Evolutionary conservation across 1,140 invertebrate genomes (phyloP).

Genomic region (Drosophila sp.): DNA sequence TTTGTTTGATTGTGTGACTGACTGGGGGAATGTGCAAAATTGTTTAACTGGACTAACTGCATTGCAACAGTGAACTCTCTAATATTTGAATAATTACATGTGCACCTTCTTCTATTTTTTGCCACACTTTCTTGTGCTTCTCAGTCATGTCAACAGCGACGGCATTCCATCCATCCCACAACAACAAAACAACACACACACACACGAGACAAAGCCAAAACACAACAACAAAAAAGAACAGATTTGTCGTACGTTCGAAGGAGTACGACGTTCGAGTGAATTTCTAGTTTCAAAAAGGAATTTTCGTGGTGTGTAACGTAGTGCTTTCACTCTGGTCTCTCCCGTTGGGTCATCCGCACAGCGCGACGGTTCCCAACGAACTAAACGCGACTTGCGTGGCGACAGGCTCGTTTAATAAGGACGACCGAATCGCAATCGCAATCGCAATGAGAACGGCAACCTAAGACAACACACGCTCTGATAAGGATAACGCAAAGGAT

Average conservation of each 20-base stretch:
- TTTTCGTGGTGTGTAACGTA: neutral
- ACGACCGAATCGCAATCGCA: slow-evolving; percentile 36
- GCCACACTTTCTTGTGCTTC: neutral
- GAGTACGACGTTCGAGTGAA: slow-evolving; percentile 13
- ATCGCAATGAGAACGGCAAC: slow-evolving; percentile 34
- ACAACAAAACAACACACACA: slow-evolving; percentile 7
- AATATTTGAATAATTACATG: neutral
- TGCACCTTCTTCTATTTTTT: neutral
- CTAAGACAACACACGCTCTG: slow-evolving; percentile 52
- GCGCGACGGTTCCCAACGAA: slow-evolving; percentile 76
- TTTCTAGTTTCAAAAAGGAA: slow-evolving; percentile 10
- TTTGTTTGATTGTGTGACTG: neutral
- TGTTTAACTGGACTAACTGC: neutral
- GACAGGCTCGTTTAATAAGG: slow-evolving; percentile 61
- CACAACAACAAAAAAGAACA: slow-evolving; percentile 15
- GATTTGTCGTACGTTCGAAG: slow-evolving; percentile 1
- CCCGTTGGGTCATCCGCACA: slow-evolving; percentile 64
- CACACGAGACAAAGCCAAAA: slow-evolving; percentile 6
- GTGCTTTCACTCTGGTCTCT: slow-evolving; percentile 25
- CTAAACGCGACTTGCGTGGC: slow-evolving; percentile 46
- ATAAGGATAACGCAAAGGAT: slow-evolving; percentile 59
- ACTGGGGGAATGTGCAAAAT: neutral
- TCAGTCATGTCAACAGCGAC: slow-evolving; percentile 1
- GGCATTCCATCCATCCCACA: neutral
- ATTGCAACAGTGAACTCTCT: neutral